Evolutionary conservation across 2,113 vertebrate genomes (phyloP), one percentile per base, ranked within the genome.

Genomic region (Neodontobutis hainanensis): DNA sequence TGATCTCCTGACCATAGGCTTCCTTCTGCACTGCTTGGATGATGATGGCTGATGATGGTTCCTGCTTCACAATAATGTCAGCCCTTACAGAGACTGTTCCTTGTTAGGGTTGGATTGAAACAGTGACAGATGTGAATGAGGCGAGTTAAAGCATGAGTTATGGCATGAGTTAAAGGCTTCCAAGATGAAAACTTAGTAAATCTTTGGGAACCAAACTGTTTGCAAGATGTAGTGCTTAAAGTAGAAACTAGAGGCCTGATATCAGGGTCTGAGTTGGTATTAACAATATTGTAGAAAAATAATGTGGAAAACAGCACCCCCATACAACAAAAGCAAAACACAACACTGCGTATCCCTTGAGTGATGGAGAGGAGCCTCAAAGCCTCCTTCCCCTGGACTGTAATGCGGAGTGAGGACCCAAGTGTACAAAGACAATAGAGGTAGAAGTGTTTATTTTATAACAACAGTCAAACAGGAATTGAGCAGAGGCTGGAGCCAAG

Each of bases 121-220:
- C 3, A 6, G 5, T 14, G 6, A 3, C 45, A 32, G 5, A 69
- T 56, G 12, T 84, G 77, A 5, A 65, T 4, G 4, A 85, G 52
- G 5, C 6, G 12, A 12, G 61, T n/a, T n/a, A 0, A 77, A 74
- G 2, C 46, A 15, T 10, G 61, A 4, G 63, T 32, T 9, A 84
- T 8, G 0, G 74, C 71, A 49, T 14, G 11, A 1, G 36, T 65
- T 4, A 81, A 8, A 4, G 61, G 53, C 43, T 51, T 80, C 65
- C 77, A 83, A 3, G 57, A 44, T 1, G 63, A 78, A 2, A n/a
- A n/a, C n/a, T n/a, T n/a, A n/a, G n/a, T n/a, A n/a, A 72, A 80
- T 10, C 43, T 67, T 10, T 68, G 27, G 2, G 51, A 79, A 1
- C 46, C 51, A 32, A 78, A 64, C 4, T 72, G 45, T 4, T 51